Percentiles rank a stretch among this genome's conserved stretches.
Conservation (phyloP, 92 coral and sea anemone species). For the Nematostella vectensis region DNA sequence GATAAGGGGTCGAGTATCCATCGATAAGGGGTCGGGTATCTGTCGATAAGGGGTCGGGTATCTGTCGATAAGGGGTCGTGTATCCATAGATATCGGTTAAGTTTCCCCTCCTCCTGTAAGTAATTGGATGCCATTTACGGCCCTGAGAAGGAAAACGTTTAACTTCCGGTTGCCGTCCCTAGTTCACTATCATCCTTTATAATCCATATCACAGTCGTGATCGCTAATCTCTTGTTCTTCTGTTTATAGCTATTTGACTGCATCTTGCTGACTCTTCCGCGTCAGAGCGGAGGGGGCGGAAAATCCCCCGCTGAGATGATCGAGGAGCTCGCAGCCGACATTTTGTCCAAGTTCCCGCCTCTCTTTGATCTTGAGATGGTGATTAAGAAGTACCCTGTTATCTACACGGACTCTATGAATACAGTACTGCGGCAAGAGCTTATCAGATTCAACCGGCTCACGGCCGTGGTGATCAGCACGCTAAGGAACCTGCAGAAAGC, state of each 20-base stretch:
- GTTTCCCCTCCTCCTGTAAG: too few relatives aligned
- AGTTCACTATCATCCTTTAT: too few relatives aligned
- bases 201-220: too few relatives aligned
- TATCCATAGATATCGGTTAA: too few relatives aligned
- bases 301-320: constrained; percentile 96
- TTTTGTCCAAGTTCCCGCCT: constrained; percentile 91
- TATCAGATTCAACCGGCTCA: constrained; percentile 89
- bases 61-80: too few relatives aligned
- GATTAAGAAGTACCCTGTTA: constrained; percentile 84
- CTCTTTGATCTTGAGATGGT: constrained; percentile 90
- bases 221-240: too few relatives aligned
- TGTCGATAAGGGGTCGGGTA: too few relatives aligned
- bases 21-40: too few relatives aligned
- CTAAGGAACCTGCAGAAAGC: constrained; percentile 84
- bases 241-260: constrained; percentile 70
- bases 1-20: too few relatives aligned
- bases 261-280: constrained; percentile 91
- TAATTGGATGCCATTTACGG: too few relatives aligned
- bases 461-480: constrained; percentile 78
- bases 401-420: constrained; percentile 97
- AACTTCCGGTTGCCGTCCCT: too few relatives aligned
- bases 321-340: constrained; percentile 91
- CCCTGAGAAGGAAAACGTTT: too few relatives aligned
- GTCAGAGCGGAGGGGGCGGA: constrained; percentile 98
- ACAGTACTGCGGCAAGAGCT: constrained; percentile 95